Conservation (phyloP, 2,888 invertebrate genomes). For the Ennomos erosarius region DNA sequence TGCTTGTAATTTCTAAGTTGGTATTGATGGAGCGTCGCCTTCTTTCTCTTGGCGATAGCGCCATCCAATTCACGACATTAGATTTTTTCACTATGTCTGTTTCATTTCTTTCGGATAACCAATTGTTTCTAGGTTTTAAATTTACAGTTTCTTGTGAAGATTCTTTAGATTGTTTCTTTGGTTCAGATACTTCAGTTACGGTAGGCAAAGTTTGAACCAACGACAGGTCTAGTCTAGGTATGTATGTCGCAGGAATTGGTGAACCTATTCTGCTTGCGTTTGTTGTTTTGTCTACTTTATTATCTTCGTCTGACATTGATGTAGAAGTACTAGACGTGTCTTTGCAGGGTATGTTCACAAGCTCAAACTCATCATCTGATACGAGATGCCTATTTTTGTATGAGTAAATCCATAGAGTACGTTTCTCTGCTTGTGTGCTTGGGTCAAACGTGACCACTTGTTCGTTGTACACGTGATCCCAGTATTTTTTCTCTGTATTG, state of each 20-base stretch:
- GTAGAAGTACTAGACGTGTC: conserved; percentile 49
- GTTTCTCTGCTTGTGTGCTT: conserved; percentile 51
- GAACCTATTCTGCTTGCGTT: conserved; percentile 53
- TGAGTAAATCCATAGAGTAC: conserved; percentile 71
- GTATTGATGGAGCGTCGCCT: conserved; percentile 46
- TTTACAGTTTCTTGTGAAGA: conserved; percentile 35
- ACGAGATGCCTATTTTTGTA: conserved; percentile 65
- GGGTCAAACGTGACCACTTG: conserved; percentile 49
- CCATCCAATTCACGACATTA: conserved; percentile 60
- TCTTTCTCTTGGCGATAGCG: conserved; percentile 64
- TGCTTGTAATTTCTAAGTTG: conserved; percentile 4
- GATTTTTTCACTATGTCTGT: conserved; percentile 41
- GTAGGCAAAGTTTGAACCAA: conserved; percentile 65
- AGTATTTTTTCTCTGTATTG: conserved; percentile 36
- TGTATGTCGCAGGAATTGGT: conserved; percentile 57
- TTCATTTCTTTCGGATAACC: conserved; percentile 49
- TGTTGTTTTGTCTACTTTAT: conserved; percentile 29
- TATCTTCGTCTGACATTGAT: conserved; percentile 48
- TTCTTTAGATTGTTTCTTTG: conserved; percentile 44
- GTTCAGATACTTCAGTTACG: conserved; percentile 69
- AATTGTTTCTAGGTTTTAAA: conserved; percentile 53
- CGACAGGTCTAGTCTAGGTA: conserved; percentile 65
- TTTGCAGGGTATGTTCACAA: conserved; percentile 50
- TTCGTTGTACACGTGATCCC: conserved; percentile 44
- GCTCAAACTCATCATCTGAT: conserved; percentile 54